Evolutionary conservation across 2,797 vertebrate genomes (phyloP), one percentile per base, ranked within the genome.

Genomic region (Paratrypauchen microcephalus): DNA sequence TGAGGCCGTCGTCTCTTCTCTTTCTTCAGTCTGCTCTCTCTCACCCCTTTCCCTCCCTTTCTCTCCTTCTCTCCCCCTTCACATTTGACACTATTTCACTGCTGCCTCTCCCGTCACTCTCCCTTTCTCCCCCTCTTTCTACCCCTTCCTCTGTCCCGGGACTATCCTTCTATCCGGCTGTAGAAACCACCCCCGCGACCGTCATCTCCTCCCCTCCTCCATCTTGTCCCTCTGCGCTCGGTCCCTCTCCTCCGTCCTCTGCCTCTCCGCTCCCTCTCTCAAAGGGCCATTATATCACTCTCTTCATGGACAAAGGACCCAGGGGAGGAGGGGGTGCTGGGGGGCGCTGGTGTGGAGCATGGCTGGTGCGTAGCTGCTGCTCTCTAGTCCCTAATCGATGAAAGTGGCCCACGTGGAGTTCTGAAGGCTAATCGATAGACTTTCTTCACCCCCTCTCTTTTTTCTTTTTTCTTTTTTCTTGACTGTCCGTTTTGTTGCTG

Each of bases 381-480:
- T 85, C 83, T 82, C 88, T 88, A 77, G 70, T 83, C 87, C 77
- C 84, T 85, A 79, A 93, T 96, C 94, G 83, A 95, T 96, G 83
- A 86, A 86, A 81, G 90, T 88, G 88, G 89, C 79, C 90, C 94
- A 93, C 81, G 75, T 91, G 93, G 93, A 92, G 86, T 88, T 91
- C 91, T 92, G 36, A 94, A 94, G 91, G 92, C 88, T 93, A 87
- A 95, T 97, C 95, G 79, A 96, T 95, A 94, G 80, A 77, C 83
- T 84, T 75, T 82, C 76, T 80, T 78, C 77, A 73, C 71, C 65
- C 28, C 69, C 47, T 32, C 39, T 6, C 36, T 45, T 24, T 63
- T 54, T 32, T 82, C 76, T 26, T 85, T 89, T 90, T 89, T 90
- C 2, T 85, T 89, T 90, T 89, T 90, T 82, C 87, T 90, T 88